Base-by-base conservation (phyloP, 2,888 invertebrate genomes). In the Catocala sponsa region DNA sequence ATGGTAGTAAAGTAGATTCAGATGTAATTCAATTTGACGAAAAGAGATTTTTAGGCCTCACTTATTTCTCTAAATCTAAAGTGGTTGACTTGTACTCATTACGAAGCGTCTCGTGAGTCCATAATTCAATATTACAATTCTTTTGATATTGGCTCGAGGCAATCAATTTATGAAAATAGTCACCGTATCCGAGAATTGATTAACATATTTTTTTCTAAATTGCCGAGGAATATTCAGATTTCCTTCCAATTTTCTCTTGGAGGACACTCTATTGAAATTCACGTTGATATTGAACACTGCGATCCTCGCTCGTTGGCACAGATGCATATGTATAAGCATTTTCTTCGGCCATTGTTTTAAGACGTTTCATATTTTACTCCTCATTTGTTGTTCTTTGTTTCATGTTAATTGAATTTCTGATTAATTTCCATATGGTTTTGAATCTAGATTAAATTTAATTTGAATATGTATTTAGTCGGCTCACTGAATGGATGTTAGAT, bases 101-200 rank as follows among this genome's bases (percentile, higher is more conserved):
- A 80, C 70, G 74, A 76, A 56, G 12, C 13, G 61, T 55, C 61
- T 63, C 46, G 80, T 6, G 46, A 85, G 79, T 83, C 77, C 78
- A 81, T 87, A 85, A 87, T 86, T 83, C 80, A 81, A 82, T 86
- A 83, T 81, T 79, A 83, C 79, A 80, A 88, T 88, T 87, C 87
- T 84, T 90, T 89, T 87, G 87, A 88, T 91, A 91, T 89, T 85
- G 86, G 82, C 80, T 78, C 75, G 79, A 83, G 85, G 85, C 88
- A 90, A 91, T 91, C 89, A 91, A 90, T 90, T 91, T 91, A 89
- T 89, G 88, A 90, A 91, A 91, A 91, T 89, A 85, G 88, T 88
- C 88, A 73, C 81, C 75, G 75, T 85, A 83, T 82, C 83, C 80
- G 78, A 78, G 89, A 88, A 90, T 88, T 90, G 83, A 92, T 91